phyloP scores from a whole-genome alignment of 2,888 invertebrate genomes.

The Limenitis camilla region DNA sequence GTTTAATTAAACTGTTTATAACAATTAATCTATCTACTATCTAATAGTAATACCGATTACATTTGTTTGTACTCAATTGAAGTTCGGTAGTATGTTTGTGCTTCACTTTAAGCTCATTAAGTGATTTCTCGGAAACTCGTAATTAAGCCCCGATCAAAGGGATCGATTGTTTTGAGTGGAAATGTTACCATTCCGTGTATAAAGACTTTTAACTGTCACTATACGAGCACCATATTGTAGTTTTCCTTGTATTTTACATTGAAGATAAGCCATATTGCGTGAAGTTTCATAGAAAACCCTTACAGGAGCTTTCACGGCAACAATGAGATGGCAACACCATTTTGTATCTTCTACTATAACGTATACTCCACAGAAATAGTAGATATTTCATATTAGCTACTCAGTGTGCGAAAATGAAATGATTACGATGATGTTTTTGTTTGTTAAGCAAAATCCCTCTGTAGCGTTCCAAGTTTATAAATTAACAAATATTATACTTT shows the following conservation, averaged over 20 bases:
- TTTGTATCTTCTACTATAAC: too few species aligned
- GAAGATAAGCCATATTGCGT: neutral
- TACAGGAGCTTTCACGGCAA: too few species aligned
- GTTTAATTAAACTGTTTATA: neutral
- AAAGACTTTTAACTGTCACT: conserved; percentile 27
- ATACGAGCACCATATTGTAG: conserved; percentile 25
- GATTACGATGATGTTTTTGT: too few species aligned
- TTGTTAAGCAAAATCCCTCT: too few species aligned
- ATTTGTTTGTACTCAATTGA: conserved; percentile 13
- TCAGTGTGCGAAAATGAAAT: too few species aligned
- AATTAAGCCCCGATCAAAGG: conserved; percentile 64
- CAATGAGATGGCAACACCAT: too few species aligned
- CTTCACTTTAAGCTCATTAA: conserved; percentile 56
- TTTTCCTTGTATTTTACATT: conserved; percentile 12
- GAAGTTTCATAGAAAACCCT: neutral
- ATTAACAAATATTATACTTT: too few species aligned
- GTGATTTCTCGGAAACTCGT: conserved; percentile 56
- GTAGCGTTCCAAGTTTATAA: too few species aligned
- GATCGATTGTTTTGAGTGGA: conserved; percentile 51
- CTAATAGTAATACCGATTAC: neutral
- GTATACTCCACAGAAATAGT: too few species aligned
- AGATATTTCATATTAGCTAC: too few species aligned
- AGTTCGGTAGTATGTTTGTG: conserved; percentile 12
- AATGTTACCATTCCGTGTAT: conserved; percentile 40
- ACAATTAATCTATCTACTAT: neutral